Conservation (phyloP, 2,113 vertebrate species). For the Laticauda laticaudata region DNA sequence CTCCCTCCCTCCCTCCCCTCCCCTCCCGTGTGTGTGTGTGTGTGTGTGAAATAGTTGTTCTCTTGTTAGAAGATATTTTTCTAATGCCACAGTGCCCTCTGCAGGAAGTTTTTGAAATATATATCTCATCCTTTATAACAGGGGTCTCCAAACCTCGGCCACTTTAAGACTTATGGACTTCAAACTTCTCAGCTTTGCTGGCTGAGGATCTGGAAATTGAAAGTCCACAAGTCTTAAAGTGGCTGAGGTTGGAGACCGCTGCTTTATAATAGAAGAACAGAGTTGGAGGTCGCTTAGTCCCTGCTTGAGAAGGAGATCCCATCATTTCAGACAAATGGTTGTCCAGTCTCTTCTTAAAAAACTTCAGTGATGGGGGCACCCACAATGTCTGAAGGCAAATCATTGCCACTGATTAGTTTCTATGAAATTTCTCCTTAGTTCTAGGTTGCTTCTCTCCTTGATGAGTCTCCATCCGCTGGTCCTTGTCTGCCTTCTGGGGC, state of each 20-base stretch:
- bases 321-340: background rate
- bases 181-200: no score
- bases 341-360: background rate
- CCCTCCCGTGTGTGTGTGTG: no score
- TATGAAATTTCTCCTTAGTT: background rate
- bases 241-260: no score
- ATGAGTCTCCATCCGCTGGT: background rate
- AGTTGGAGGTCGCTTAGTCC: background rate
- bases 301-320: background rate
- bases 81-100: conserved; percentile 38
- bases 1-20: no score
- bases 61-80: background rate
- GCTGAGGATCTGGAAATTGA: no score
- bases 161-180: no score
- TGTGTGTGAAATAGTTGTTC: background rate
- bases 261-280: background rate
- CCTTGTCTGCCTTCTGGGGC: background rate
- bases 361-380: background rate
- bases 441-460: background rate
- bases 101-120: conserved; percentile 19
- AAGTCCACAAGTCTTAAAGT: no score
- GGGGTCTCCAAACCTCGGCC: background rate
- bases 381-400: no score
- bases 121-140: background rate
- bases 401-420: no score